A percentile compares a stretch with the other conserved stretches of the same genome.
Evolutionary conservation across 2,888 invertebrate genomes (phyloP).

Genomic region (Andricus curvator): DNA sequence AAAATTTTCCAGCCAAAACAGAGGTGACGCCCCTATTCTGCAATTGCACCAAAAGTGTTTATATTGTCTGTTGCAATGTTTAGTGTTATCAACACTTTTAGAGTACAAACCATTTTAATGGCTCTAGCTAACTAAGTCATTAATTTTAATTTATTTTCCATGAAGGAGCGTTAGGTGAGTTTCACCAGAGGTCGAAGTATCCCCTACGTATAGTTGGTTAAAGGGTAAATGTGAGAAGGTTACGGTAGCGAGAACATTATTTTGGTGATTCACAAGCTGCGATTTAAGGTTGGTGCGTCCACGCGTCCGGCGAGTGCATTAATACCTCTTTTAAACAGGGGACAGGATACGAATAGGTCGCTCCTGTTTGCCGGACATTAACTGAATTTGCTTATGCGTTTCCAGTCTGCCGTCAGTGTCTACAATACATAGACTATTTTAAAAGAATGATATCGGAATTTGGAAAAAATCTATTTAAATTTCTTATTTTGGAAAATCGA

Average conservation of each 20-base stretch:
- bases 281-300: slow-evolving; percentile 69
- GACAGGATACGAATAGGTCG: slow-evolving; percentile 45
- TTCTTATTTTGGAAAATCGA: no score
- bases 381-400: slow-evolving; percentile 24
- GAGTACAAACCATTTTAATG: not conserved
- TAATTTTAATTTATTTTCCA: slow-evolving; percentile 3
- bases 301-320: slow-evolving; percentile 63
- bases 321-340: slow-evolving; percentile 69
- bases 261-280: slow-evolving; percentile 68
- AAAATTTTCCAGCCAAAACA: no score
- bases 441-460: no score
- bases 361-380: slow-evolving; percentile 4
- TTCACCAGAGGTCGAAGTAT: not conserved
- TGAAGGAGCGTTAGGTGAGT: not conserved
- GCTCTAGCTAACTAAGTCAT: not conserved
- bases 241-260: slow-evolving; percentile 63
- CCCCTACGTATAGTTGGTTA: slow-evolving; percentile 4
- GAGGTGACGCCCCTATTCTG: no score
- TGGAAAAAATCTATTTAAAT: no score
- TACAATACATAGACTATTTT: not conserved
- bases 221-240: slow-evolving; percentile 49
- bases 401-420: not conserved
- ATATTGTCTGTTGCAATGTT: not conserved
- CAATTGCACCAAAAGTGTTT: no score
- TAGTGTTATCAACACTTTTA: not conserved